Evolutionary conservation across 2,797 vertebrate species (phyloP), one percentile per base, ranked within the genome.

Genomic region (Xyrichtys novacula): DNA sequence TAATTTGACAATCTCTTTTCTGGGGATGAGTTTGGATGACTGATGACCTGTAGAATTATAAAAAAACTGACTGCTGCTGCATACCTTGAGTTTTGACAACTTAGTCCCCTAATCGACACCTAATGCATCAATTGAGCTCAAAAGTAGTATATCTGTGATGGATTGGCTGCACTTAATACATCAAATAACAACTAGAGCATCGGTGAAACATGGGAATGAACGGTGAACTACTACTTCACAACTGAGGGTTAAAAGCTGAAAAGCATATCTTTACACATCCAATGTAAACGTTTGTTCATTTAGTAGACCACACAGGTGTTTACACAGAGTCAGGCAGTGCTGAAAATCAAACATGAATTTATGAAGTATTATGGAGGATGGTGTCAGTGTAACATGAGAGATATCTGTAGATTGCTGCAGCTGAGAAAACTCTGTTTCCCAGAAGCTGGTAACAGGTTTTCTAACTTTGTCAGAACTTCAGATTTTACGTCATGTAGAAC

Each of bases 401-500:
- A 56, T 44, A 73, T 47, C 9, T 49, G 48, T 62, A 65, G 71
- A 72, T 63, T 58, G 31, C 46, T 66, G 73, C 82, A 82, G 80
- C 82, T 88, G 81, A 72, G 68, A 79, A 83, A 86, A 81, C 74
- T 64, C 66, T 47, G 32, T 54, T 83, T 71, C 52, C 50, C 64
- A 60, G 60, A 75, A 20, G 68, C 57, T 71, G 59, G 39, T 79
- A 7, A 2, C 58, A 53, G 25, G 56, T 58, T 65, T 72, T 26
- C 43, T 28, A 26, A 22, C 56, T 52, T 60, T 64, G 7, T 42
- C 5, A 9, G 43, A 46, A 40, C 65, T 36, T 77, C 34, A 42
- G 66, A 61, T 28, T 68, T 65, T 20, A 43, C 46, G 53, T 59
- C 32, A 34, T 36, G 19, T 26, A 15, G 20, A 8, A 38, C 15